These are phyloP conservation scores for Dallia pectoralis DNA, from an alignment of 2,797 vertebrate genomes.

Conservation along the genomic window DNA sequence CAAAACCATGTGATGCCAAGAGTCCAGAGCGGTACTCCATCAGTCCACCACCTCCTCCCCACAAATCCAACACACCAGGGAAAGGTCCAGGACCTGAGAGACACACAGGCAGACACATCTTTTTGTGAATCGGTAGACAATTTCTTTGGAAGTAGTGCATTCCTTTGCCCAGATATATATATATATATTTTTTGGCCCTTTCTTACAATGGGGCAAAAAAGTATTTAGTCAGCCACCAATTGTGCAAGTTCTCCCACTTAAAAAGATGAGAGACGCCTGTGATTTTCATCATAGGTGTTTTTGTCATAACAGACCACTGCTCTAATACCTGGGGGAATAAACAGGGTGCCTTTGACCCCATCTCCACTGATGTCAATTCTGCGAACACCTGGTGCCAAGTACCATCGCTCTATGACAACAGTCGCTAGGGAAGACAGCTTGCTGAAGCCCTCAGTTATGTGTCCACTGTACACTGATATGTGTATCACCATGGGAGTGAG, in stretches of 20 bases:
- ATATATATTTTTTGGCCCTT: too few relatives aligned
- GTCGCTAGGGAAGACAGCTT: slow-evolving; percentile 50
- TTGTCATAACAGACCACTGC: too few relatives aligned
- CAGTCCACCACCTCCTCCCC: slow-evolving; percentile 64
- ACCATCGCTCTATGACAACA: slow-evolving; percentile 61
- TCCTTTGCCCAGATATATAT: too few relatives aligned
- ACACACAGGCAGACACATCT: too few relatives aligned
- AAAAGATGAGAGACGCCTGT: too few relatives aligned
- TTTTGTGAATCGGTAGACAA: too few relatives aligned
- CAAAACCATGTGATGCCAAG: slow-evolving; percentile 61
- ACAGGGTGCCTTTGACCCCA: slow-evolving; percentile 58
- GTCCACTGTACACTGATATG: slow-evolving; percentile 56
- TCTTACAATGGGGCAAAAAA: too few relatives aligned
- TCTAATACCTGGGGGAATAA: slow-evolving; percentile 61
- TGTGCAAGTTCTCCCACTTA: too few relatives aligned
- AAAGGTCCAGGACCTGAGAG: slow-evolving; percentile 65
- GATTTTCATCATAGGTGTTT: too few relatives aligned
- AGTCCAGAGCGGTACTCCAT: slow-evolving; percentile 62
- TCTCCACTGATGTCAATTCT: slow-evolving; percentile 47
- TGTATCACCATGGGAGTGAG: slow-evolving; percentile 50
- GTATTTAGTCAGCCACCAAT: too few relatives aligned
- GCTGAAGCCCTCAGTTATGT: slow-evolving; percentile 45
- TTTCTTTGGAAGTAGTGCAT: too few relatives aligned
- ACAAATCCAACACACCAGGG: slow-evolving; percentile 65
- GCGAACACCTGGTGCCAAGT: slow-evolving; percentile 63